Evolutionary conservation across 2,888 invertebrate genomes (phyloP).

Genomic region (Pristionchus entomophagus): DNA sequence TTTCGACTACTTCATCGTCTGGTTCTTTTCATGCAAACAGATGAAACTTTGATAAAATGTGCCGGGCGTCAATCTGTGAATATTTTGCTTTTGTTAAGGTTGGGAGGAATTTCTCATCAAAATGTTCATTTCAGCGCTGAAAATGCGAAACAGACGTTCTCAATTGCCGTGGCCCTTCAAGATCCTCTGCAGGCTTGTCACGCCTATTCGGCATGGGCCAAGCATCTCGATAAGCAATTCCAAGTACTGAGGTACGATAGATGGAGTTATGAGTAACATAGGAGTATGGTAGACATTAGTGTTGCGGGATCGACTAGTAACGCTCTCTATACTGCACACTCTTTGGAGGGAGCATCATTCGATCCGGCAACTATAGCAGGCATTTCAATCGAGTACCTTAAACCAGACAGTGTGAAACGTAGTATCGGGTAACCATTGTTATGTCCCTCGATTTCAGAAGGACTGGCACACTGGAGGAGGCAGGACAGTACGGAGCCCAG

Average conservation of each 20-base stretch:
- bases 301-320: no score
- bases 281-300: background rate
- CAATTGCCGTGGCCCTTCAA: background rate
- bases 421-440: no score
- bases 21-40: background rate
- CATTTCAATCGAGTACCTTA: no score
- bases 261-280: background rate
- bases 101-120: background rate
- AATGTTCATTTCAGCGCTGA: background rate
- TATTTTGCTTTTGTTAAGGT: background rate
- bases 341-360: background rate
- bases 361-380: background rate
- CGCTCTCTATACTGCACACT: no score
- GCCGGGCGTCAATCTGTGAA: background rate
- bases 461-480: no score
- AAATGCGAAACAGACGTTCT: background rate
- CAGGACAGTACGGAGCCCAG: background rate
- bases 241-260: background rate
- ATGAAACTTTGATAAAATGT: background rate
- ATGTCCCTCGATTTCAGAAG: no score
- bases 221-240: constrained; percentile 34
- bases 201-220: constrained; percentile 18
- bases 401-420: no score
- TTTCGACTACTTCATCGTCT: background rate
- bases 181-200: background rate